phyloP scores from a whole-genome alignment of 2,888 invertebrate species.

The Palloptera scutellata region DNA sequence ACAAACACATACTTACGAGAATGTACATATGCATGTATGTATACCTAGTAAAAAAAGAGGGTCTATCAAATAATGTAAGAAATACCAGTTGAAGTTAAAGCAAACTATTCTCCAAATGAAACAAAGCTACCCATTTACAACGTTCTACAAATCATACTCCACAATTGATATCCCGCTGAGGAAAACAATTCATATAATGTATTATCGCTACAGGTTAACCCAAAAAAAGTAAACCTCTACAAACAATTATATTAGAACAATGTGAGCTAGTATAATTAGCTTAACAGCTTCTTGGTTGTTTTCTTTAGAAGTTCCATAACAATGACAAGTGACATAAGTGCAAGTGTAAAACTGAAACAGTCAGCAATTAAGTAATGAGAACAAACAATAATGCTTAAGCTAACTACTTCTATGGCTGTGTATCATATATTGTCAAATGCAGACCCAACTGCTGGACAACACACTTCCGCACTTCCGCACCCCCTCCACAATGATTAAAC shows the following conservation, averaged over 20 bases:
- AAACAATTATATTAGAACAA: conserved; percentile 26
- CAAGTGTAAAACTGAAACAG: conserved; percentile 25
- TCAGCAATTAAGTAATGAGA: conserved; percentile 58
- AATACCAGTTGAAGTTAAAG: no score
- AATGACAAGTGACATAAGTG: conserved; percentile 1
- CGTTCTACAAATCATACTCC: neutral
- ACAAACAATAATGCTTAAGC: neutral
- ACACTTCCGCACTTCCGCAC: no score
- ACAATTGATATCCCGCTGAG: conserved; percentile 11
- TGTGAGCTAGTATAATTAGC: conserved; percentile 51
- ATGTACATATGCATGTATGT: neutral
- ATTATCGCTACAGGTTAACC: conserved; percentile 15
- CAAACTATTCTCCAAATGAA: no score
- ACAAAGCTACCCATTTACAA: no score
- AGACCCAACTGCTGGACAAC: neutral
- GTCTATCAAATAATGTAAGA: no score
- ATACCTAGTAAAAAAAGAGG: no score
- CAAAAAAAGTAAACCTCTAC: neutral
- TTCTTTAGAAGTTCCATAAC: conserved; percentile 1
- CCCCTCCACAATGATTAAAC: neutral
- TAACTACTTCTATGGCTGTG: conserved; percentile 13
- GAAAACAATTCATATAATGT: neutral
- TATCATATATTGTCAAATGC: conserved; percentile 20
- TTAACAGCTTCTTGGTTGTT: conserved; percentile 51
- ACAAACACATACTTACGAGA: neutral